These are phyloP conservation scores for Tolmerus cingulatus DNA, from an alignment of 2,888 invertebrate species.

Conservation along the genomic window DNA sequence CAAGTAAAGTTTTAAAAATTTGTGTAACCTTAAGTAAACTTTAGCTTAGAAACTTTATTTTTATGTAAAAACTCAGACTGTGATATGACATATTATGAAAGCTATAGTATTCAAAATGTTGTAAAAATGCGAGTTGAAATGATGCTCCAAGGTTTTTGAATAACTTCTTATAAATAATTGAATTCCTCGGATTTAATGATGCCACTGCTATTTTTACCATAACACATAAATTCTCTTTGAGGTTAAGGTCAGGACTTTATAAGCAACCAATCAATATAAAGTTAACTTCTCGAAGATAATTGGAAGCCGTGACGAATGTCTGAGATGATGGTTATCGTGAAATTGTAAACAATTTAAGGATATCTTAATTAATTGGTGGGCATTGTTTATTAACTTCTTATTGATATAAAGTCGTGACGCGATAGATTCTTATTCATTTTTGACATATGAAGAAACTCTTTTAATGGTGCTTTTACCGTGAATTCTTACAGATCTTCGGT, in stretches of 20 bases:
- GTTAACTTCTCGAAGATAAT: not conserved
- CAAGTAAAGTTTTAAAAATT: too few relatives aligned
- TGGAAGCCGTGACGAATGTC: not conserved
- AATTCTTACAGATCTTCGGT: not conserved
- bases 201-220: not conserved
- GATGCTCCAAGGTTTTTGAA: not conserved
- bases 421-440: not conserved
- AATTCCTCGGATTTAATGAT: not conserved
- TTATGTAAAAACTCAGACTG: too few relatives aligned
- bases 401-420: not conserved
- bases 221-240: not conserved
- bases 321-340: not conserved
- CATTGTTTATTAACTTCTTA: not conserved
- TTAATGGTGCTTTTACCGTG: not conserved
- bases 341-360: not conserved
- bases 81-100: too few relatives aligned
- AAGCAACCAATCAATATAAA: not conserved
- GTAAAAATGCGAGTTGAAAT: not conserved
- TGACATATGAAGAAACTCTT: not conserved
- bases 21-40: too few relatives aligned
- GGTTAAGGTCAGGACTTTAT: not conserved
- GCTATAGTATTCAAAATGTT: not conserved
- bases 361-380: not conserved
- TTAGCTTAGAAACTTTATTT: too few relatives aligned
- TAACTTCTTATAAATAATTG: not conserved